Conservation (phyloP, 2,797 vertebrate species). For the Lithobates pipiens region DNA sequence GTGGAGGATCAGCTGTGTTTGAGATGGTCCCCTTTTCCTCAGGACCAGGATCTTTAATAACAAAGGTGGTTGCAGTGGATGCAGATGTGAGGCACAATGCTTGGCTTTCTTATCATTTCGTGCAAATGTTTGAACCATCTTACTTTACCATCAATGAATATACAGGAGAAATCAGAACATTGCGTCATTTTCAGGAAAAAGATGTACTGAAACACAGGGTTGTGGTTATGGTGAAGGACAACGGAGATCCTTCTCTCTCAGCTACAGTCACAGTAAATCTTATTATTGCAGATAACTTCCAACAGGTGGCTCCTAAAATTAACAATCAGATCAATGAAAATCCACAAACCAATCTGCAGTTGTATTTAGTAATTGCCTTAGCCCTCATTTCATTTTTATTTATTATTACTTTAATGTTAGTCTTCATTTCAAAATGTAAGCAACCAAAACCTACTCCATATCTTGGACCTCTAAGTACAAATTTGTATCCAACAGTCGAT, state of each 20-base stretch:
- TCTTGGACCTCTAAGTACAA: constrained; percentile 16
- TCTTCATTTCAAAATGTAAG: constrained; percentile 36
- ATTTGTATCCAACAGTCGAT: constrained; percentile 36
- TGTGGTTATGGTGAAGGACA: constrained; percentile 65
- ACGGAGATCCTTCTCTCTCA: constrained; percentile 64
- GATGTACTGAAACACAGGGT: constrained; percentile 60
- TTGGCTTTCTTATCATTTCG: constrained; percentile 58
- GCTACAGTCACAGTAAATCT: constrained; percentile 64
- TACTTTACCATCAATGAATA: constrained; percentile 64
- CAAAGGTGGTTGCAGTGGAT: constrained; percentile 68
- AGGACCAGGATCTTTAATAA: constrained; percentile 43
- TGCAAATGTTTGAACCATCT: constrained; percentile 56
- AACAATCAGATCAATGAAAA: constrained; percentile 49
- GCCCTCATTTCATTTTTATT: constrained; percentile 76
- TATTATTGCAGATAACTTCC: constrained; percentile 65
- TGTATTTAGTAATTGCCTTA: constrained; percentile 65
- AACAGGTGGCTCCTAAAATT: constrained; percentile 64
- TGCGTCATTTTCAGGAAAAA: constrained; percentile 63
- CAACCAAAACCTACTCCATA: not conserved
- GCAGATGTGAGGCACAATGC: constrained; percentile 69
- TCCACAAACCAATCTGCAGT: constrained; percentile 50
- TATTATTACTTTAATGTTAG: constrained; percentile 38
- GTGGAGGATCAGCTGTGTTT: constrained; percentile 1
- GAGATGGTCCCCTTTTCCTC: constrained; percentile 47
- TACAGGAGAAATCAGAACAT: constrained; percentile 66